Percentiles rank a stretch among this genome's conserved stretches.
Evolutionary conservation across 64 coral and sea anemone species (phyloP).

Genomic region (Astreopora myriophthalma): DNA sequence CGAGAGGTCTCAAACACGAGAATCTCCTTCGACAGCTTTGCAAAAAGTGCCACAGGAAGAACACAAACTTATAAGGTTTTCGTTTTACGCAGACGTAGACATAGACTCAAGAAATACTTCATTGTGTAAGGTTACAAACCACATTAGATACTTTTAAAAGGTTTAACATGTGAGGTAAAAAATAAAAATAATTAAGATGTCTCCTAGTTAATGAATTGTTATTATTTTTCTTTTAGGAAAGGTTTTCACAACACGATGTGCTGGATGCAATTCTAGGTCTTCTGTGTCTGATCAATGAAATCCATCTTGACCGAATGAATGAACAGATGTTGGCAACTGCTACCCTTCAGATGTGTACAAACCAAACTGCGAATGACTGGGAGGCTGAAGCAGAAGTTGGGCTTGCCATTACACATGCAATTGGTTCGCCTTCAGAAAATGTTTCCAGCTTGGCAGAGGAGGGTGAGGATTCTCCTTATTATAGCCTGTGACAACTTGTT

Average conservation of each 20-base stretch:
- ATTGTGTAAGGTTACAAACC: no score
- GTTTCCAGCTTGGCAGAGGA: constrained; percentile 1
- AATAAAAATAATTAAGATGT: no score
- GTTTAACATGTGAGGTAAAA: no score
- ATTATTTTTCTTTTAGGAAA: constrained; percentile 7
- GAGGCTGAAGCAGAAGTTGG: background rate
- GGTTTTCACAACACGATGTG: constrained; percentile 29
- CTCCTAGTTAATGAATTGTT: no score
- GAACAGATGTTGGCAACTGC: background rate
- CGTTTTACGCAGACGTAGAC: no score
- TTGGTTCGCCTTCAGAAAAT: background rate
- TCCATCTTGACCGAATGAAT: constrained; percentile 19
- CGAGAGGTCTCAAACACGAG: no score
- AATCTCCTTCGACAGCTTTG: no score
- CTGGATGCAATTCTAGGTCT: constrained; percentile 61
- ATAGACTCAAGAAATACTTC: no score
- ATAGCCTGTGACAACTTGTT: background rate
- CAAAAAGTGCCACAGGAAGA: no score
- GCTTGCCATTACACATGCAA: background rate
- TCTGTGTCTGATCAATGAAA: constrained; percentile 68
- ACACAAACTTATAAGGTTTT: no score
- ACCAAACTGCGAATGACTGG: background rate
- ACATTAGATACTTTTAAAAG: no score
- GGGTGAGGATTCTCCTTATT: background rate
- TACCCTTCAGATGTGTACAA: background rate